Percentiles rank a stretch among this genome's conserved stretches.
Evolutionary conservation across 2,113 vertebrate species (phyloP).

Genomic region (Hyla sarda): DNA sequence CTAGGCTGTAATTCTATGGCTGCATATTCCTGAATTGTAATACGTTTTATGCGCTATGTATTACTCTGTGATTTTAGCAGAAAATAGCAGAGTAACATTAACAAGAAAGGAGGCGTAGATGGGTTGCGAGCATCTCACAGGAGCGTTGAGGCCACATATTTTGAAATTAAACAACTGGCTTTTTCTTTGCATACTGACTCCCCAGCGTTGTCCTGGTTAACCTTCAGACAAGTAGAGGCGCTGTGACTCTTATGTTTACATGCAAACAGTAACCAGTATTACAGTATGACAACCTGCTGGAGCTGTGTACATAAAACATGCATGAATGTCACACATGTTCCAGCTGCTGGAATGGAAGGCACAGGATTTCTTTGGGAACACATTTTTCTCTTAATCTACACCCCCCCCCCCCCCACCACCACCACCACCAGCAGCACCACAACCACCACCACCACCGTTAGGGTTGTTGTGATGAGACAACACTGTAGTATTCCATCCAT

Average conservation of each 20-base stretch:
- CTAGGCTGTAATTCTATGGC: neutral
- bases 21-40: neutral
- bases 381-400: no score
- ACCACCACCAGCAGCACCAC: no score
- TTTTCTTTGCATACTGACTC: neutral
- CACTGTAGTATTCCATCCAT: no score
- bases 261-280: conserved; percentile 34
- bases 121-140: neutral
- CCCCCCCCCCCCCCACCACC: no score
- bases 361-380: neutral
- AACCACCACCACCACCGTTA: no score
- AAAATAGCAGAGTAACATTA: neutral
- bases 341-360: no score
- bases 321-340: neutral
- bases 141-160: neutral
- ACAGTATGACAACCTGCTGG: neutral
- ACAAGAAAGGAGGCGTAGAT: conserved; percentile 3
- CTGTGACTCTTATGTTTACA: neutral
- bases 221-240: neutral
- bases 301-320: conserved; percentile 21
- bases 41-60: neutral
- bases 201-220: neutral
- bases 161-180: conserved; percentile 5
- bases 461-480: no score
- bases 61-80: neutral